phyloP scores from a whole-genome alignment of 2,113 vertebrate species.

The Odontophorus gujanensis region DNA sequence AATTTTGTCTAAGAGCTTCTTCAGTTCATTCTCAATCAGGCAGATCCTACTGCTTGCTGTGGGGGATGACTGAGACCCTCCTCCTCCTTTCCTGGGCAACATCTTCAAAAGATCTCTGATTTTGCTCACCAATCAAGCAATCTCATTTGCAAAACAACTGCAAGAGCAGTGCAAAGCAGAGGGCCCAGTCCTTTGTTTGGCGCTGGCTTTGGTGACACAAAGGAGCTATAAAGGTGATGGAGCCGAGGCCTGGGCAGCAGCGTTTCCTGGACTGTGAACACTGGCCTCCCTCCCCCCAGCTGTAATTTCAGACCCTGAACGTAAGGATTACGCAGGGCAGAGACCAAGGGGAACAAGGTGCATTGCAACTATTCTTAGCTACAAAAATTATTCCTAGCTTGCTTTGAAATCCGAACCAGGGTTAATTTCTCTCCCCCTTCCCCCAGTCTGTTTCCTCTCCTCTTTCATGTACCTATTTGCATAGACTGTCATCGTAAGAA shows the following conservation, averaged over 20 bases:
- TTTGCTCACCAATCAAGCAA: constrained; percentile 63
- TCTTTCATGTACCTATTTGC: constrained; percentile 72
- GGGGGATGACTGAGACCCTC: constrained; percentile 2
- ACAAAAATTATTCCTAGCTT: constrained; percentile 57
- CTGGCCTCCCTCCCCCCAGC: not conserved
- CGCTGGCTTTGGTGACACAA: constrained; percentile 36
- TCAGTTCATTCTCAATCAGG: not conserved
- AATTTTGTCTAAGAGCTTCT: not conserved
- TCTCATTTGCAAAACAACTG: constrained; percentile 72
- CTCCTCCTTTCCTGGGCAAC: constrained; percentile 43
- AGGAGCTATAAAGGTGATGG: constrained; percentile 61
- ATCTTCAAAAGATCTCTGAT: constrained; percentile 67
- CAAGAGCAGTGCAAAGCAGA: constrained; percentile 44
- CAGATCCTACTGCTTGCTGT: not conserved
- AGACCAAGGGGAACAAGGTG: constrained; percentile 45
- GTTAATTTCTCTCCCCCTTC: constrained; percentile 59
- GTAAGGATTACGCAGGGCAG: not conserved
- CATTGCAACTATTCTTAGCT: constrained; percentile 54
- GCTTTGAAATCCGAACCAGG: constrained; percentile 68
- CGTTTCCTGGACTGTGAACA: not conserved
- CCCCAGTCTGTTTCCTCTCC: constrained; percentile 55
- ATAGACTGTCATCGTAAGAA: constrained; percentile 68
- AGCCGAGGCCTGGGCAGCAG: constrained; percentile 7
- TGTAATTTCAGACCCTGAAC: not conserved
- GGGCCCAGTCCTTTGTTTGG: constrained; percentile 31